phyloP scores from a whole-genome alignment of 2,113 vertebrate species.

The Saccopteryx leptura region DNA sequence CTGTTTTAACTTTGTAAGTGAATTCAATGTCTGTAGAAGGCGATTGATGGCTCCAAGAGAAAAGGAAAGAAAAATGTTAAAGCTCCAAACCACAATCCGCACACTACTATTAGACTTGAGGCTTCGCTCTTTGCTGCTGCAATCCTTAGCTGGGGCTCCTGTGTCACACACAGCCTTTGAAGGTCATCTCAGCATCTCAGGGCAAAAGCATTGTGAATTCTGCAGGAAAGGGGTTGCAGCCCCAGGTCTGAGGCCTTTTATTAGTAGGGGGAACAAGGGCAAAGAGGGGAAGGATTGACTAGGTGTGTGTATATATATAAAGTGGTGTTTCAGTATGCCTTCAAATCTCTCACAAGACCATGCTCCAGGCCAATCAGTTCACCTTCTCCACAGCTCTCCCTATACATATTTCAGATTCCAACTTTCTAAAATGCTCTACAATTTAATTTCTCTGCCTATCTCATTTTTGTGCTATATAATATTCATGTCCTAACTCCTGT shows the following conservation, averaged over 20 bases:
- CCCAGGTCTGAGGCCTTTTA: background rate
- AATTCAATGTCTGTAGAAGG: slow-evolving; percentile 82
- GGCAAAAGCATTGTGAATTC: background rate
- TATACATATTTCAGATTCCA: background rate
- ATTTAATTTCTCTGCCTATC: background rate
- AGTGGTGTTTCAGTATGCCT: background rate
- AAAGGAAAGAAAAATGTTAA: slow-evolving; percentile 77
- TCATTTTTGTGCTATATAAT: background rate
- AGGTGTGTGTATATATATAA: background rate
- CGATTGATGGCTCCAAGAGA: slow-evolving; percentile 74
- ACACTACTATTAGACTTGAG: background rate
- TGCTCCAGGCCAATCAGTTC: background rate
- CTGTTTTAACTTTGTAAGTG: slow-evolving; percentile 84
- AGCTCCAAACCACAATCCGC: slow-evolving; percentile 65
- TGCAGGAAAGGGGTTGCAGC: background rate
- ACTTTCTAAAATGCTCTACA: background rate
- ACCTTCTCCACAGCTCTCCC: background rate
- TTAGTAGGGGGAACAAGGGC: background rate
- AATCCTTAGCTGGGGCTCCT: background rate
- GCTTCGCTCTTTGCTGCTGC: slow-evolving; percentile 2
- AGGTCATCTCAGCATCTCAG: background rate
- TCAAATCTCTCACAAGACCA: background rate
- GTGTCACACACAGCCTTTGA: background rate
- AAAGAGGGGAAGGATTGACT: background rate
- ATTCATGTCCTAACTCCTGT: background rate